A percentile compares a stretch with the other conserved stretches of the same genome.
Conservation (phyloP, 1,140 invertebrate genomes). For the Penaeus vannamei region DNA sequence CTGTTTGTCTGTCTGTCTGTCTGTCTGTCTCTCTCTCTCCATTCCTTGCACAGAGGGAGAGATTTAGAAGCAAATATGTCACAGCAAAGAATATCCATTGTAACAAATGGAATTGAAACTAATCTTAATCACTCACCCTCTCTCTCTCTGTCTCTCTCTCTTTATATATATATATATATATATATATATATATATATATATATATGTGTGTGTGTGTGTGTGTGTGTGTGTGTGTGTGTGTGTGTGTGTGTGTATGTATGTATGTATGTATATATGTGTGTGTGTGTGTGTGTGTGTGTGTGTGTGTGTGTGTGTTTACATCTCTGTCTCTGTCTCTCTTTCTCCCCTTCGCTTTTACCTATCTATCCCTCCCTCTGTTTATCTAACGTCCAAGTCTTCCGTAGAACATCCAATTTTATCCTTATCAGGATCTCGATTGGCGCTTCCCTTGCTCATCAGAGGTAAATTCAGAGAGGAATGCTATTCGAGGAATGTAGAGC, state of each 20-base stretch:
- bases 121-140: too few relatives aligned
- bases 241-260: slow-evolving; percentile 11
- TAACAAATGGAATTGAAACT: too few relatives aligned
- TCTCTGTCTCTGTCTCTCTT: slow-evolving; percentile 6
- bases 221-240: slow-evolving; percentile 11
- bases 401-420: too few relatives aligned
- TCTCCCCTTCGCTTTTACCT: neutral
- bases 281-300: slow-evolving; percentile 11
- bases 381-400: neutral
- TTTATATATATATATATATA: slow-evolving; percentile 16
- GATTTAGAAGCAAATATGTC: too few relatives aligned
- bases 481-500: too few relatives aligned
- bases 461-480: too few relatives aligned
- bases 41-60: too few relatives aligned
- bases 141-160: too few relatives aligned
- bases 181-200: slow-evolving; percentile 16
- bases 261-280: slow-evolving; percentile 12
- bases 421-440: too few relatives aligned
- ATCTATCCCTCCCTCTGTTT: neutral
- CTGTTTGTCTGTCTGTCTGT: neutral
- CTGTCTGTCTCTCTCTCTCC: neutral
- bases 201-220: slow-evolving; percentile 12
- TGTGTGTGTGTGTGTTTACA: neutral
- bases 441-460: too few relatives aligned
- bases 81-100: too few relatives aligned